Base-by-base conservation (phyloP, 2,888 invertebrate genomes). In the Ectemnius cavifrons region DNA sequence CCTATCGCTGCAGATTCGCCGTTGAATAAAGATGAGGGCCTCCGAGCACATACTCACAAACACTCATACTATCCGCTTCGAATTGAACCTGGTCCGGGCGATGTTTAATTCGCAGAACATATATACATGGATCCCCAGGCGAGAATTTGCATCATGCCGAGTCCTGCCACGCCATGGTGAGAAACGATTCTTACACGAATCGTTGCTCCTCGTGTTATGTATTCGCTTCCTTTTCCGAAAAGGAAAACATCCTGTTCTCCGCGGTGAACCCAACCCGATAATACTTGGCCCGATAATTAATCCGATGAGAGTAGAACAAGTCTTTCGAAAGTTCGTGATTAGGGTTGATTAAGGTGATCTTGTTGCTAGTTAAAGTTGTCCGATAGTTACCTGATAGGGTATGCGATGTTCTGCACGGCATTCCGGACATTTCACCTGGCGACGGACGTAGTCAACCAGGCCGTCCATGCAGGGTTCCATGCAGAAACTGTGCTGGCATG, bases 401-500 rank as follows among this genome's bases (percentile, higher is more conserved):
- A 98, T 97, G 84, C 98, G 94, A 92, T 98, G 98, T 92, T 98
- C 98, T 73, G 98, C 97, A 78, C 98, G 95, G 91, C 99, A 99
- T 94, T 99, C 98, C 89, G 99, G 99, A 93, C 99, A 99, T 93
- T 98, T 98, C 77, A 98, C 97, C 94, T 98, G 98, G 92, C 98
- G 93, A 84, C 97, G 94, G 82, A 98, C 98, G 91, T 98, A 97
- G 92, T 98, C 98, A 89, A 98, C 97, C 64, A 99, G 94, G 81
- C 98, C 97, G 92, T 99, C 98, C 94, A 99, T 96, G 92, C 99
- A 99, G 67, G 99, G 99, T 89, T 98, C 97, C 96, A 98, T 97
- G 91, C 99, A 99, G 92, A 98, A 99, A 87, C 99, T 99, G 94
- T 99, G 99, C 93, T 99, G 99, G 91, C 99, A 99, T 95, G 99